phyloP scores from a whole-genome alignment of 2,113 vertebrate genomes.

The Panthera uncia region DNA sequence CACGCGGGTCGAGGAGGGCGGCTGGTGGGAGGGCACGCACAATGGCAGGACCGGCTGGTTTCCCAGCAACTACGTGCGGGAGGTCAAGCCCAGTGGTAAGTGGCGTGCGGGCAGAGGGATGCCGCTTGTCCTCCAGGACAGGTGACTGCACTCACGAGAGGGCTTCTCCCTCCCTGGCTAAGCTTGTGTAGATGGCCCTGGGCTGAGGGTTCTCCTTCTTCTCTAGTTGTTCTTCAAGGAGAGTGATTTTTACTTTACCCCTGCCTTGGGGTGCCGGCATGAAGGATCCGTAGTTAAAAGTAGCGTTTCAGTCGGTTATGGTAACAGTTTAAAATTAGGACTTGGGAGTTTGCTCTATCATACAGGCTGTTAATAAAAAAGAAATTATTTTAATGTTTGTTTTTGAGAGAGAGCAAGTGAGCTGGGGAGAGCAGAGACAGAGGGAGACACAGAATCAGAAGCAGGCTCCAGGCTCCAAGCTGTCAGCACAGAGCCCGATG shows the following conservation, averaged over 20 bases:
- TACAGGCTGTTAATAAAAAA: background rate
- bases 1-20: conserved; percentile 96
- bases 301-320: background rate
- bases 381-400: no score
- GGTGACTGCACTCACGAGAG: background rate
- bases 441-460: no score
- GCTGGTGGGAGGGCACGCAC: conserved; percentile 97
- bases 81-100: conserved; percentile 96
- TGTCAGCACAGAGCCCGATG: no score
- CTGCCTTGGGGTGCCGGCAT: background rate
- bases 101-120: conserved; percentile 3
- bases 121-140: no score
- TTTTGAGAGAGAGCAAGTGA: no score
- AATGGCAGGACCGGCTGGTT: conserved; percentile 97
- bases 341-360: fast-evolving
- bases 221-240: background rate
- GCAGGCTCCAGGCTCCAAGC: no score
- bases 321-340: background rate
- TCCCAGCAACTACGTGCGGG: conserved; percentile 98
- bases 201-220: background rate
- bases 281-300: background rate
- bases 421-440: no score
- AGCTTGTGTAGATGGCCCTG: background rate
- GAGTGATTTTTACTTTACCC: background rate
- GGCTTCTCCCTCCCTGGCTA: no score